phyloP scores from a whole-genome alignment of 2,113 vertebrate genomes.

The Micromys minutus region DNA sequence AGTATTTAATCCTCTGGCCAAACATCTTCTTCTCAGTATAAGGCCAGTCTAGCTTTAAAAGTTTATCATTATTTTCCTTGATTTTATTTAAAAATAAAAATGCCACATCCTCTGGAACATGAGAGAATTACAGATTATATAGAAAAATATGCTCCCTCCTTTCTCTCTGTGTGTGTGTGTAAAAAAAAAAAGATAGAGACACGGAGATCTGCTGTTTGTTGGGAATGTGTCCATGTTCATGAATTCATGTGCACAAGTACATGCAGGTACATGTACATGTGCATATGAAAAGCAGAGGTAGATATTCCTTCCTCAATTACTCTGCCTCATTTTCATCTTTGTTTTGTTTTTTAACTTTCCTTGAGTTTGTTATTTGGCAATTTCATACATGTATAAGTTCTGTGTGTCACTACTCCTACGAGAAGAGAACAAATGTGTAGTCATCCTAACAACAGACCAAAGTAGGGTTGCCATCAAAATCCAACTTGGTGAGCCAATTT shows the following conservation, averaged over 20 bases:
- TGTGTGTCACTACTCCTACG: background rate
- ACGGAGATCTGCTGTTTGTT: background rate
- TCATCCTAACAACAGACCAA: background rate
- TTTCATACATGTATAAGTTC: background rate
- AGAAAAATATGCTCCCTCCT: background rate
- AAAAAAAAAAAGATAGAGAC: background rate
- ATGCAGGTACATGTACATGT: background rate
- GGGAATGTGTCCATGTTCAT: background rate
- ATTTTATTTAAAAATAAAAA: conserved; percentile 3
- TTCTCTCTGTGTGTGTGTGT: background rate
- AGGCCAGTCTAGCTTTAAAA: background rate
- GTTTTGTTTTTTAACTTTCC: background rate
- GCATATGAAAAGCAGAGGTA: background rate
- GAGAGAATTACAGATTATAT: background rate
- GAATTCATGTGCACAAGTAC: background rate
- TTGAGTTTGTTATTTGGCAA: background rate
- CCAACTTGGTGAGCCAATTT: background rate
- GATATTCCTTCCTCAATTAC: background rate
- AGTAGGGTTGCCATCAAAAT: background rate
- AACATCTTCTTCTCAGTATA: background rate
- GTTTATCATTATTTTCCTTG: background rate
- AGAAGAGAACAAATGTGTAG: background rate
- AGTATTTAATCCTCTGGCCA: background rate
- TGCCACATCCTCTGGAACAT: background rate
- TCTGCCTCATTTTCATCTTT: background rate